These are phyloP conservation scores for Xylota segnis DNA, from an alignment of 2,888 invertebrate genomes.

Conservation along the genomic window DNA sequence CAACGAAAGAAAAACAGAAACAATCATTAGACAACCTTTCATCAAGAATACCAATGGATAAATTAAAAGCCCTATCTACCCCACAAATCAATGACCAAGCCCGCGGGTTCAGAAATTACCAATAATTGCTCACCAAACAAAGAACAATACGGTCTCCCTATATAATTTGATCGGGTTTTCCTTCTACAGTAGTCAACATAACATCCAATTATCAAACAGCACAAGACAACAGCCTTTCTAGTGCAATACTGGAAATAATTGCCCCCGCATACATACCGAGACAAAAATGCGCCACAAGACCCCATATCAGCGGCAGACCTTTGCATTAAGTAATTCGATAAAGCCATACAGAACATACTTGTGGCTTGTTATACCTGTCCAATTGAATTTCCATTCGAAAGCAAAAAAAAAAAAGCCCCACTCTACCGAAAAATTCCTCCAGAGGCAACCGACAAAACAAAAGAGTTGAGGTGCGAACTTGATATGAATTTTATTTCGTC, in stretches of 20 bases:
- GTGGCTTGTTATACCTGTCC: slow-evolving; percentile 8
- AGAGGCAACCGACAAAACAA: slow-evolving; percentile 35
- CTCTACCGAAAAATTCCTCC: slow-evolving; percentile 25
- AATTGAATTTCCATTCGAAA: slow-evolving; percentile 26
- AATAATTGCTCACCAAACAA: slow-evolving; percentile 40
- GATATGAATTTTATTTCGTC: slow-evolving; percentile 10
- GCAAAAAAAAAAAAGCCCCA: too few relatives aligned
- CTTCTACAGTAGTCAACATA: slow-evolving; percentile 36
- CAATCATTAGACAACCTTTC: neutral
- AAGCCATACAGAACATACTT: slow-evolving; percentile 28
- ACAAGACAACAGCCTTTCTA: slow-evolving; percentile 20
- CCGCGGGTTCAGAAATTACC: slow-evolving; percentile 12
- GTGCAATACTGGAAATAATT: slow-evolving; percentile 55
- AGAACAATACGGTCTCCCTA: slow-evolving; percentile 16
- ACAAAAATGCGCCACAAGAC: slow-evolving; percentile 20
- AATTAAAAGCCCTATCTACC: slow-evolving; percentile 20
- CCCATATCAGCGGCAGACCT: slow-evolving; percentile 7
- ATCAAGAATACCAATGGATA: slow-evolving; percentile 16
- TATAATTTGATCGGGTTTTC: slow-evolving; percentile 28
- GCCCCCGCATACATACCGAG: slow-evolving; percentile 6
- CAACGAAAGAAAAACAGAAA: slow-evolving; percentile 1
- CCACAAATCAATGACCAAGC: slow-evolving; percentile 11
- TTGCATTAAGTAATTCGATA: slow-evolving; percentile 24
- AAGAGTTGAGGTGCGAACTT: slow-evolving; percentile 63
- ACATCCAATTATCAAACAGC: slow-evolving; percentile 48